phyloP scores from a whole-genome alignment of 2,113 vertebrate genomes.

The Equus quagga region DNA sequence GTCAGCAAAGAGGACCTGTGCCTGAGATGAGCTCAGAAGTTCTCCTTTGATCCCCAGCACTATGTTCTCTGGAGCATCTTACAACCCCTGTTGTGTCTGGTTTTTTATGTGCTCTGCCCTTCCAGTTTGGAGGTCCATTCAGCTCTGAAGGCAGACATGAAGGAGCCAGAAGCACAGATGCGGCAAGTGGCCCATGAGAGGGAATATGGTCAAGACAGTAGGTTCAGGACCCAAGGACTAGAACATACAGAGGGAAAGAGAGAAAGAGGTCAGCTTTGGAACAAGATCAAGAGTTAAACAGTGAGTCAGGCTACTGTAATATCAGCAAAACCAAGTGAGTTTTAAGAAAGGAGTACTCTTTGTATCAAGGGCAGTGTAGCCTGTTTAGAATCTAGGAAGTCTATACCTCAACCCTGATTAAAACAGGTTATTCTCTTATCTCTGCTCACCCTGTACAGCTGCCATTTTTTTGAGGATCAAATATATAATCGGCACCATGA shows the following conservation, averaged over 20 bases:
- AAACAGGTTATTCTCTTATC: neutral
- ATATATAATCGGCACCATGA: neutral
- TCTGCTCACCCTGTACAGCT: neutral
- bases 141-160: neutral
- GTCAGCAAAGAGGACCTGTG: neutral
- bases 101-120: neutral
- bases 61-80: neutral
- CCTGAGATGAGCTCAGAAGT: neutral
- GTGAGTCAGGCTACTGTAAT: neutral
- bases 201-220: neutral
- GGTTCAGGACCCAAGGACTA: neutral
- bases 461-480: neutral
- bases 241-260: neutral
- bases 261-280: neutral
- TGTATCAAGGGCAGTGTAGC: neutral
- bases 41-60: neutral
- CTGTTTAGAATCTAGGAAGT: neutral
- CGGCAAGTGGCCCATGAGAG: neutral
- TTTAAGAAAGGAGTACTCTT: constrained; percentile 1
- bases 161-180: neutral
- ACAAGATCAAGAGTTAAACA: neutral
- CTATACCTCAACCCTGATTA: neutral
- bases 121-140: neutral
- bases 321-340: neutral
- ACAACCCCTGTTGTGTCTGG: neutral